Conservation (phyloP, 2,113 vertebrate species). For the Spermophilus dauricus region DNA sequence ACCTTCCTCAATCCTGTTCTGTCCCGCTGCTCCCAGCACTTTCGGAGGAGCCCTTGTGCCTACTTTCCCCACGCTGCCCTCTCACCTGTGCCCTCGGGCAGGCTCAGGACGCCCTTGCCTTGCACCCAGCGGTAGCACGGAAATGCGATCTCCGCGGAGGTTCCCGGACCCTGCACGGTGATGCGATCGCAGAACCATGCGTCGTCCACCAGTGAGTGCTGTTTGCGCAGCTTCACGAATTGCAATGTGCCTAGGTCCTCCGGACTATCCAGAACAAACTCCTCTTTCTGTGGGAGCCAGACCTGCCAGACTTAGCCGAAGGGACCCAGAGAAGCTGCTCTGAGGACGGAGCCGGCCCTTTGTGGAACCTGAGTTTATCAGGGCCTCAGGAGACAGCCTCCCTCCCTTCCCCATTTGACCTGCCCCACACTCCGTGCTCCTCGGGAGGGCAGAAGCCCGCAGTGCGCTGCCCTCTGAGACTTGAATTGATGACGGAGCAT, state of each 20-base stretch:
- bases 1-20: not conserved
- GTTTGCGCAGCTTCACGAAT: slow-evolving; percentile 90
- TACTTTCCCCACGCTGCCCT: not conserved
- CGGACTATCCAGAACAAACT: slow-evolving; percentile 85
- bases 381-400: not conserved
- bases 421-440: not conserved
- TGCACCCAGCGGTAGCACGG: slow-evolving; percentile 92
- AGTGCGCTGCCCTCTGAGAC: not conserved
- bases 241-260: slow-evolving; percentile 87
- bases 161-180: slow-evolving; percentile 80
- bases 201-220: slow-evolving; percentile 90
- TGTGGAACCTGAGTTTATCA: not conserved
- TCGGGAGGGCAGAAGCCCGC: not conserved
- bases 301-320: not conserved
- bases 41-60: rapidly evolving
- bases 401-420: not conserved
- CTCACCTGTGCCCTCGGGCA: slow-evolving; percentile 90
- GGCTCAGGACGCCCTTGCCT: slow-evolving; percentile 85
- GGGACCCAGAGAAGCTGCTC: not conserved
- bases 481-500: not conserved
- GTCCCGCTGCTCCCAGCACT: not conserved
- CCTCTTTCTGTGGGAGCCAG: slow-evolving; percentile 86
- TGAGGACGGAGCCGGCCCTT: not conserved
- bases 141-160: slow-evolving; percentile 83
- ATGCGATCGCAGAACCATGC: slow-evolving; percentile 92